A percentile compares a stretch with the other conserved stretches of the same genome.
Evolutionary conservation across 2,113 vertebrate genomes (phyloP).

Genomic region (Callipepla californica): DNA sequence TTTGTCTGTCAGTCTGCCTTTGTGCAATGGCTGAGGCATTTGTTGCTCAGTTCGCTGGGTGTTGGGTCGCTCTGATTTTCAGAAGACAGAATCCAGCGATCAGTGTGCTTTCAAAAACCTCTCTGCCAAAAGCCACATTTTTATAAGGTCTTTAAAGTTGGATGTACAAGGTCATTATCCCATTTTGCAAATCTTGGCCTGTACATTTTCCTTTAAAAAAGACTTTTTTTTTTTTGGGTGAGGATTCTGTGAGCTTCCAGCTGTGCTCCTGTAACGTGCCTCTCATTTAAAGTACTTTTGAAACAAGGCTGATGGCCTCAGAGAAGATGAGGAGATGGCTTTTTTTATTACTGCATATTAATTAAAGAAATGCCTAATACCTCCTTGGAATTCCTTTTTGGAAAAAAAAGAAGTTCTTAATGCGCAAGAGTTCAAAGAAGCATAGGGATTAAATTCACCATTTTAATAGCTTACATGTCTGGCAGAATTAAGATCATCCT

Average conservation of each 20-base stretch:
- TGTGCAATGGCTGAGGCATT: not conserved
- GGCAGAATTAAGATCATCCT: not conserved
- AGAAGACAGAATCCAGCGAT: not conserved
- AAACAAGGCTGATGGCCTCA: constrained; percentile 36
- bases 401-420: not conserved
- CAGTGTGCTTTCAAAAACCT: not conserved
- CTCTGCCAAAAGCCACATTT: not conserved
- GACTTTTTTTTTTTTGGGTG: not conserved
- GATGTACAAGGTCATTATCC: not conserved
- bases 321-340: not conserved
- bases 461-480: not conserved
- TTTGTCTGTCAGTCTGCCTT: not conserved
- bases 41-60: not conserved
- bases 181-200: constrained; percentile 26
- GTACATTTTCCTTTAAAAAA: not conserved
- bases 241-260: constrained; percentile 5
- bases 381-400: constrained; percentile 3
- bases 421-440: not conserved
- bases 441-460: not conserved
- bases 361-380: constrained; percentile 34
- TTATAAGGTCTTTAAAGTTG: not conserved
- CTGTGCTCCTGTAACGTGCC: constrained; percentile 15
- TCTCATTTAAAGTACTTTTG: constrained; percentile 47
- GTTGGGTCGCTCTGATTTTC: not conserved
- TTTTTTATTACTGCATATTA: constrained; percentile 34